phyloP scores from a whole-genome alignment of 2,888 invertebrate genomes.

The Drosophila peninsularis region DNA sequence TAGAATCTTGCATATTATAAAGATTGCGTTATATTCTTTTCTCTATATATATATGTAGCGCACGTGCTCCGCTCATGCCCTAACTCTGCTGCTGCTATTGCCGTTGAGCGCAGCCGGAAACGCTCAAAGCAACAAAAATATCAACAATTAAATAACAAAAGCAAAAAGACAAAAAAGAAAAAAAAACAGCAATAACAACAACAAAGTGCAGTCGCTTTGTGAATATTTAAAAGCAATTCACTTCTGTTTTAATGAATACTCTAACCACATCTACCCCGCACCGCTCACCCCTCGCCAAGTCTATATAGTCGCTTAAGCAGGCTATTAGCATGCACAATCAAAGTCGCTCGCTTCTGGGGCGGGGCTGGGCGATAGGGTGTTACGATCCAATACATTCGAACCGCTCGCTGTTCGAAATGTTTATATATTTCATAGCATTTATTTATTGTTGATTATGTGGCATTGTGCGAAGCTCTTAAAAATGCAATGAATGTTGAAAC shows the following conservation, averaged over 20 bases:
- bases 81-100: constrained; percentile 6
- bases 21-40: background rate
- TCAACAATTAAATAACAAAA: constrained; percentile 19
- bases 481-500: constrained; percentile 4
- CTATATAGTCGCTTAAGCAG: constrained; percentile 53
- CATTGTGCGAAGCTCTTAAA: constrained; percentile 5
- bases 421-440: constrained; percentile 16
- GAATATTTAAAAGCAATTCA: constrained; percentile 64
- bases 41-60: background rate
- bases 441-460: constrained; percentile 16
- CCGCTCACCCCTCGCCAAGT: background rate
- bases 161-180: constrained; percentile 2
- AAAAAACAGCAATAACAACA: background rate
- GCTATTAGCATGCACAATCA: constrained; percentile 69
- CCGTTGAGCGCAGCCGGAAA: constrained; percentile 32
- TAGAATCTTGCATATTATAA: background rate
- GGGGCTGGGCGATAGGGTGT: background rate
- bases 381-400: background rate
- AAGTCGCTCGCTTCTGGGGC: constrained; percentile 36
- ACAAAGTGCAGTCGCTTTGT: constrained; percentile 43
- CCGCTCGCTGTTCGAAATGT: background rate
- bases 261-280: constrained; percentile 13
- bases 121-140: constrained; percentile 25
- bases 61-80: constrained; percentile 35
- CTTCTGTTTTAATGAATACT: constrained; percentile 54